These are phyloP conservation scores for Hypercompe scribonia DNA, from an alignment of 2,888 invertebrate genomes.

Conservation along the genomic window DNA sequence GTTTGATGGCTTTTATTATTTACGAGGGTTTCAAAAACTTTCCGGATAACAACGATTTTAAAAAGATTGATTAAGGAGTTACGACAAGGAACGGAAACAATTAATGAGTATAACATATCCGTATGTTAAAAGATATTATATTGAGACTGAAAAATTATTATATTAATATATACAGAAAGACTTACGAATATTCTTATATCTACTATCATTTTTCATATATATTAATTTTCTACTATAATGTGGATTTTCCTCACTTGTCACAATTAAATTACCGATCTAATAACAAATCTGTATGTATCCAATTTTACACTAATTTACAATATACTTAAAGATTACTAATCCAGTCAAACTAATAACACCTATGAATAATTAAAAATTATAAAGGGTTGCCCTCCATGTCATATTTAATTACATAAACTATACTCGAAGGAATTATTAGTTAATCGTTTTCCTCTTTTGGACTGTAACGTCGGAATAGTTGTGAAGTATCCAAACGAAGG, in stretches of 20 bases:
- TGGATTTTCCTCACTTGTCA: neutral
- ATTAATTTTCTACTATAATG: neutral
- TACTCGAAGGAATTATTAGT: neutral
- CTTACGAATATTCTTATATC: neutral
- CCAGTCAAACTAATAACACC: neutral
- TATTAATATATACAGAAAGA: no score
- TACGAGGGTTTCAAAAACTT: neutral
- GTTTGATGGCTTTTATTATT: neutral
- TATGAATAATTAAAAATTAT: neutral
- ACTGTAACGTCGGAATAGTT: conserved; percentile 4
- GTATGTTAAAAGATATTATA: no score
- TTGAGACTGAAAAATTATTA: no score
- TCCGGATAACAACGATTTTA: neutral
- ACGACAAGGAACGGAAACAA: neutral
- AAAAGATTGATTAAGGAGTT: neutral
- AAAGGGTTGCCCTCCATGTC: neutral
- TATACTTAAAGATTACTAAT: neutral
- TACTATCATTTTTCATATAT: neutral
- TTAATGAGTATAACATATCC: no score
- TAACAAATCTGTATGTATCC: neutral
- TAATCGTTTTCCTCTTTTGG: neutral
- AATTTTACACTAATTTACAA: neutral
- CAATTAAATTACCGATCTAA: neutral
- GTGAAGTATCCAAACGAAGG: conserved; percentile 26
- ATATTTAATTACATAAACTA: neutral